Evolutionary conservation across 37 sponge, comb jelly and placozoan species (phyloP), one percentile per base, ranked within the genome.

Genomic region (Cladorhizidae sp.): DNA sequence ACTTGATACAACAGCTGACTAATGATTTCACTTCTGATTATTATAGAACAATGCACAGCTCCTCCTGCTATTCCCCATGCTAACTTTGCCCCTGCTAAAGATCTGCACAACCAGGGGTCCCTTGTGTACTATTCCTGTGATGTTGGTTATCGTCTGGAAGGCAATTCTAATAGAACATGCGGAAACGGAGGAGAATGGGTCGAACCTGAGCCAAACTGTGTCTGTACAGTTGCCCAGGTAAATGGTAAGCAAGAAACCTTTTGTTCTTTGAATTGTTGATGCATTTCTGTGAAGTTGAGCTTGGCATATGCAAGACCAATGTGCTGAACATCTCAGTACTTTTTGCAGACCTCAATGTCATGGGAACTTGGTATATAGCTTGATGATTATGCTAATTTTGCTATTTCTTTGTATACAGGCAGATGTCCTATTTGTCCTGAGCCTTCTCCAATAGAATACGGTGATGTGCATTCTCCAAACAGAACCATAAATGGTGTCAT

Each of bases 51-150:
- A 76, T 76, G 77, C 37, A 14, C 40, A 18, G 35, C 12, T 12
- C 77, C 77, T 33, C 20, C 59, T 38, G 1, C 42, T 15, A 5
- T 22, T 37, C 17, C 21, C 18, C 74, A 74, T 52, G 20, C 56
- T 33, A 2, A 18, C 5, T 40, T 76, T 7, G 61, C 62, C 11
- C 77, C 77, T 40, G n/a, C 28, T 9, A 55, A 61, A 8, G 38
- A 62, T 1, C 74, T 31, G 36, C 40, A 65, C 51, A 64, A 64
- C 7, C 37, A 6, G 1, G 83, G 75, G 45, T 38, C 28, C 50
- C 64, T 23, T 0, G 40, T 83, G 38, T 18, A 15, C 37, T 83
- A 83, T 38, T 42, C 83, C 2, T 83, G 83, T 65, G 51, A 14
- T 18, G 39, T 56, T 9, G 75, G 83, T 9, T 83, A 65, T 51